phyloP scores from a whole-genome alignment of 2,797 vertebrate genomes.

The Crenuchus spilurus region DNA sequence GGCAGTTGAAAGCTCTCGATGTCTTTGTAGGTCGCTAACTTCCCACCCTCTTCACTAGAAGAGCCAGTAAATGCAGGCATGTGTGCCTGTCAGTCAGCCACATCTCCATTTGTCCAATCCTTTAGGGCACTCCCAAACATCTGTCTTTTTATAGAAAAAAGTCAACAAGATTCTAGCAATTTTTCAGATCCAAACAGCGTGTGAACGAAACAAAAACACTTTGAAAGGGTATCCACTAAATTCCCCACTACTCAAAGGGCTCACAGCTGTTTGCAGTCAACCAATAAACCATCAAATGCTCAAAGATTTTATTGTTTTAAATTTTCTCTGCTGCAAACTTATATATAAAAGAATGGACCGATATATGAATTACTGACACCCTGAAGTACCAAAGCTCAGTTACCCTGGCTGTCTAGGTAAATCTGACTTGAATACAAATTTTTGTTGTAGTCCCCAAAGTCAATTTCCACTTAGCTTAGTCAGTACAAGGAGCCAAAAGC shows the following conservation, averaged over 20 bases:
- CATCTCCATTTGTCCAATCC: slow-evolving; percentile 30
- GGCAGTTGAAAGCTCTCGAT: slow-evolving; percentile 12
- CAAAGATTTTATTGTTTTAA: background rate
- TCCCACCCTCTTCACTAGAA: slow-evolving; percentile 36
- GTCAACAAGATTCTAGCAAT: background rate
- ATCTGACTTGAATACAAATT: background rate
- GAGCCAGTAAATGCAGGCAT: slow-evolving; percentile 49
- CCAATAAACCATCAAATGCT: background rate
- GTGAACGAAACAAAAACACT: slow-evolving; percentile 24
- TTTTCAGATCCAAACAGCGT: slow-evolving; percentile 34
- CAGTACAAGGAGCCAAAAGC: background rate
- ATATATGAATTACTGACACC: background rate
- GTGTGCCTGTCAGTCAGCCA: slow-evolving; percentile 59
- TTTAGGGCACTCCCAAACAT: slow-evolving; percentile 23
- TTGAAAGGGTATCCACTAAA: background rate
- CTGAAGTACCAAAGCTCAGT: background rate
- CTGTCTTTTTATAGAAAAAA: slow-evolving; percentile 21
- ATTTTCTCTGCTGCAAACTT: background rate
- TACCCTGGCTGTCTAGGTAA: background rate
- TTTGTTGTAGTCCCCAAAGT: background rate
- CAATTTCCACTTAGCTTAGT: background rate
- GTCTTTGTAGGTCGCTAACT: slow-evolving; percentile 39
- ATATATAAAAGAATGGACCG: background rate
- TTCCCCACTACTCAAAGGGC: background rate
- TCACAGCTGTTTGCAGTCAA: slow-evolving; percentile 25